A percentile compares a stretch with the other conserved stretches of the same genome.
phyloP scores from a whole-genome alignment of 53 echinoderm and acorn worm genomes.

The Echinarachnius parma region DNA sequence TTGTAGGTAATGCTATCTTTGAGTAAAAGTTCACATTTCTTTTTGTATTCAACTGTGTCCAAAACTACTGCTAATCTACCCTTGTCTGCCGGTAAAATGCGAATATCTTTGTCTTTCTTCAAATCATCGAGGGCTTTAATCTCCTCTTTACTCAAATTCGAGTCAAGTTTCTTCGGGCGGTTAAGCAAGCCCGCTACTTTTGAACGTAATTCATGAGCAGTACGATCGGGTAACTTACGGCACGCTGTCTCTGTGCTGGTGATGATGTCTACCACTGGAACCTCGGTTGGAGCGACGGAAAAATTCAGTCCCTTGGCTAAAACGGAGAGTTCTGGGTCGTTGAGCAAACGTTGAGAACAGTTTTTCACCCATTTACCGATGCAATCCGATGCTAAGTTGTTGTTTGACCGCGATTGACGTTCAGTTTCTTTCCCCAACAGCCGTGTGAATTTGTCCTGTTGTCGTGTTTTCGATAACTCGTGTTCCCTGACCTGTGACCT shows the following conservation, averaged over 20 bases:
- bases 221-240: conserved; percentile 9
- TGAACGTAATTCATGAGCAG: conserved; percentile 15
- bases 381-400: conserved; percentile 36
- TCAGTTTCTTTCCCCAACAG: conserved; percentile 10
- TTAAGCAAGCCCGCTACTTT: conserved; percentile 13
- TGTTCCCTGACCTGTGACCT: conserved; percentile 54
- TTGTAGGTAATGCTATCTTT: no score
- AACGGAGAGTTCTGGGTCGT: conserved; percentile 43
- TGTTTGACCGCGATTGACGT: background rate
- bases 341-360: conserved; percentile 29
- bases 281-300: conserved; percentile 29
- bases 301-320: conserved; percentile 45
- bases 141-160: conserved; percentile 3
- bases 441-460: conserved; percentile 39
- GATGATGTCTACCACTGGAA: conserved; percentile 45
- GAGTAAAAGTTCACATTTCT: no score
- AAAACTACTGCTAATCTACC: no score
- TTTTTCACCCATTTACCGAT: conserved; percentile 48
- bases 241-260: conserved; percentile 44
- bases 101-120: no score
- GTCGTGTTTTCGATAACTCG: conserved; percentile 41
- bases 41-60: no score
- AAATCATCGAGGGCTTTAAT: background rate
- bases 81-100: no score
- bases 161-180: conserved; percentile 24